Evolutionary conservation across 2,888 invertebrate genomes (phyloP), one percentile per base, ranked within the genome.

Genomic region (Andrena camellia): DNA sequence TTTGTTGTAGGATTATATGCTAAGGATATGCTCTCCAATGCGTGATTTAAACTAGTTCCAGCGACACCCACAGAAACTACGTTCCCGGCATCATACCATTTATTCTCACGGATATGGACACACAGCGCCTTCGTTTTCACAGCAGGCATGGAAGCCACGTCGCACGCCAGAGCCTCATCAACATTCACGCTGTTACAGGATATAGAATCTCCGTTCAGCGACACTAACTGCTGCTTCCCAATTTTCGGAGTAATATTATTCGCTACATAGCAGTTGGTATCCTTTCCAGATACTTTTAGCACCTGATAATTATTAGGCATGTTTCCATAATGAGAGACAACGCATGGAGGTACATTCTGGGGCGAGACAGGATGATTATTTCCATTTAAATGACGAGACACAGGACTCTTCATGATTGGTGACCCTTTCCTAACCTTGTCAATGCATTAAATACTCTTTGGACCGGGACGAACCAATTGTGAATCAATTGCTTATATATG

Each of bases 1-100:
- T 96, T 97, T 31, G 97, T 97, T 66, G 96, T 95, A 17, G 97
- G 97, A 92, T 96, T 97, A 94, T 97, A 97, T 2, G 97, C 96
- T 84, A 97, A 94, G 86, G 97, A 96, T 95, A 97, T 96, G 93
- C 95, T 96, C 92, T 97, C 96, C 90, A 97, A 94, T 71, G 97
- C 96, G 94, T 96, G 96, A 91, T 96, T 96, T 83, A 97, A 95
- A 31, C 91, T 93, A 29, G 93, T 90, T 26, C 93, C 93, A 3
- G 92, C 91, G 2, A 92, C 90, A 7, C 92, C 92, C 2, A 91
- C 91, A 0, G 92, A 93, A 13, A 93, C 90, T 5, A 92, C 88
- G 63, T 92, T 92, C 5, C 92, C 91, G 31, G 92, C 92, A 71
- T 92, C 92, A 35, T 93, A 93, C 93, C 93, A 93, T 66, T 93